Percentiles rank a stretch among this genome's conserved stretches.
Conservation (phyloP, 2,888 invertebrate genomes). For the Digitonthophagus gazella region DNA sequence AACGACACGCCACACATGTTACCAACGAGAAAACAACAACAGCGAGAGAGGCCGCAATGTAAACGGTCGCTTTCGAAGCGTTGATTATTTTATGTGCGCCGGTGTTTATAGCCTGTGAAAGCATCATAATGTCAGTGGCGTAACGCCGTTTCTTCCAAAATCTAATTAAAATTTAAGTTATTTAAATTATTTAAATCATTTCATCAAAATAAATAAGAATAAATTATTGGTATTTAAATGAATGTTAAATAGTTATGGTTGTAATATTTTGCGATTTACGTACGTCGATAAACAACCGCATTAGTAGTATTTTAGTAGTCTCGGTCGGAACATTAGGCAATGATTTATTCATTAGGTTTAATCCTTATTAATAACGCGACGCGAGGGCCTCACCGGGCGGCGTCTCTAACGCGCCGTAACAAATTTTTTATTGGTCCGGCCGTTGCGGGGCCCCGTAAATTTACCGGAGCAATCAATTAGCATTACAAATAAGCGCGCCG, state of each 20-base stretch:
- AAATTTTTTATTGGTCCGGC: conserved; percentile 19
- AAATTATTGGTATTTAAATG: too few species aligned
- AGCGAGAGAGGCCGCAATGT: conserved; percentile 20
- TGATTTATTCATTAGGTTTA: conserved; percentile 27
- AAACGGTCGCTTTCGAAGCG: conserved; percentile 33
- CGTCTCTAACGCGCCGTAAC: conserved; percentile 23
- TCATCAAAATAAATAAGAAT: not conserved
- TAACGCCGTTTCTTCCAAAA: conserved; percentile 12
- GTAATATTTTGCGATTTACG: too few species aligned
- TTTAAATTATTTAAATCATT: not conserved
- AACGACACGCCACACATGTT: not conserved
- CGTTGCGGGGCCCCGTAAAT: conserved; percentile 27
- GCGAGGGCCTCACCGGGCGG: not conserved
- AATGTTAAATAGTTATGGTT: too few species aligned
- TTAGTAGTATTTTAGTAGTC: too few species aligned
- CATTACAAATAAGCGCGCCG: conserved; percentile 26
- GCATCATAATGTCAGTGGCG: conserved; percentile 33
- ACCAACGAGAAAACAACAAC: not conserved
- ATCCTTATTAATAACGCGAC: conserved; percentile 18
- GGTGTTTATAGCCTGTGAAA: conserved; percentile 35
- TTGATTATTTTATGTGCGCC: conserved; percentile 35
- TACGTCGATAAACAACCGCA: not conserved
- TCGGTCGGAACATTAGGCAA: not conserved
- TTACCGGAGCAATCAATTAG: conserved; percentile 26
- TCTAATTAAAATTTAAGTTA: not conserved